A percentile compares a stretch with the other conserved stretches of the same genome.
Conservation (phyloP, 1,140 invertebrate genomes). For the roundworm (Caenorhabditis elegans) region WBcel235 BX284602.5:5974001-5974500, state of each 20-base stretch:
- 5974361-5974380: not conserved
- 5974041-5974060: too few species aligned
- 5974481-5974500: not conserved
- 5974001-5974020: too few species aligned
- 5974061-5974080: too few species aligned
- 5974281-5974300: not conserved
- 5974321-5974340: not conserved
- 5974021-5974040: too few species aligned
- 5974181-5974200: too few species aligned
- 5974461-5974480: constrained; percentile 33
- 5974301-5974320: not conserved
- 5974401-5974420: constrained; percentile 34
- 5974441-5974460: constrained; percentile 4
- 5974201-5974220: too few species aligned
- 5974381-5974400: constrained; percentile 22
- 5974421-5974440: constrained; percentile 30
- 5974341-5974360: not conserved
- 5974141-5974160: too few species aligned
- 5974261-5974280: too few species aligned
- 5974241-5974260: not conserved
- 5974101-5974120: too few species aligned
- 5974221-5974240: not conserved
- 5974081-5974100: too few species aligned
- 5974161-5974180: too few species aligned
- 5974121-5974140: too few species aligned